Conservation (phyloP, 2,797 vertebrate genomes). For the Anabas testudineus region DNA sequence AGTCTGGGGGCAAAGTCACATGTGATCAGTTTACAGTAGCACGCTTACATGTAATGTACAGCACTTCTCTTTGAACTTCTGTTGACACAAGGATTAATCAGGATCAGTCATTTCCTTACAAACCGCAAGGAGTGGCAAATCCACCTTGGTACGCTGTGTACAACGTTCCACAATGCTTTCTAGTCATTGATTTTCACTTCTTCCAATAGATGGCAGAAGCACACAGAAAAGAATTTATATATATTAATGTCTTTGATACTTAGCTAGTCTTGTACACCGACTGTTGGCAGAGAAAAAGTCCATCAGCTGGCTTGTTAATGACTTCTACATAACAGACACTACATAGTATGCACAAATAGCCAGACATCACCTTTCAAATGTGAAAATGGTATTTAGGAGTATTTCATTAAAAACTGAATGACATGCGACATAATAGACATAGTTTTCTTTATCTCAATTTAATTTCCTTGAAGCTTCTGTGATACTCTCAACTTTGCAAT, state of each 20-base stretch:
- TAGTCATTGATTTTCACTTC: neutral
- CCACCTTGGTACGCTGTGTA: neutral
- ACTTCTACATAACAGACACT: constrained; percentile 8
- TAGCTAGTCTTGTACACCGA: neutral
- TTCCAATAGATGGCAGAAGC: neutral
- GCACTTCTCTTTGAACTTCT: constrained; percentile 15
- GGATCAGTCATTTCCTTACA: constrained; percentile 6
- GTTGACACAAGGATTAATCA: constrained; percentile 11
- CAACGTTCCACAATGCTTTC: neutral
- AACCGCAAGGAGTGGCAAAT: neutral
- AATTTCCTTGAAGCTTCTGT: constrained; percentile 20
- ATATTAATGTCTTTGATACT: constrained; percentile 10
- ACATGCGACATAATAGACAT: neutral
- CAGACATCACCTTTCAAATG: neutral
- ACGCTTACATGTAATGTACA: constrained; percentile 37
- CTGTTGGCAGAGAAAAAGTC: neutral
- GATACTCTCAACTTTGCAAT: constrained; percentile 1
- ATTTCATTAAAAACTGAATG: neutral
- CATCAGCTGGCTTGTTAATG: constrained; percentile 11
- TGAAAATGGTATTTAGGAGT: neutral
- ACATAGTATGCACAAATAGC: neutral
- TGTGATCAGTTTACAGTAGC: constrained; percentile 34
- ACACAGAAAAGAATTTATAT: constrained; percentile 9
- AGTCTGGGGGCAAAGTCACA: constrained; percentile 49
- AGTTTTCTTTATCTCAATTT: neutral